Evolutionary conservation across 2,797 vertebrate genomes (phyloP).

Genomic region (Darevskia nairensis): DNA sequence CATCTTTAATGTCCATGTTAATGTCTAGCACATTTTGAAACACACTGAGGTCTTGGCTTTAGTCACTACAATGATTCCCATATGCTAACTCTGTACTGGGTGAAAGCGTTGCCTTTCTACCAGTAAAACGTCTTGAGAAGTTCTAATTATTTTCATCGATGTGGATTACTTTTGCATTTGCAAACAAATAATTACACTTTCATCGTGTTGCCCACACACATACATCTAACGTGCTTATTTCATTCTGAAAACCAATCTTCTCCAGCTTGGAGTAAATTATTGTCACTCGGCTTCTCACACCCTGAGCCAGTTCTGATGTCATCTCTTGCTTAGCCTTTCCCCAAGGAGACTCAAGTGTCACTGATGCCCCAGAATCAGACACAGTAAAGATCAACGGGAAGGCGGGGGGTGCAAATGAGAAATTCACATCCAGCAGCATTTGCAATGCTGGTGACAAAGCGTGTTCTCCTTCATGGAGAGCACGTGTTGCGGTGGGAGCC

Average conservation of each 20-base stretch:
- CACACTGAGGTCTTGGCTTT: background rate
- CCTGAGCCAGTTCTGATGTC: slow-evolving; percentile 11
- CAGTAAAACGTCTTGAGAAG: background rate
- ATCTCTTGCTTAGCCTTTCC: slow-evolving; percentile 11
- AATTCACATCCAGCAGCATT: background rate
- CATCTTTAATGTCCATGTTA: background rate
- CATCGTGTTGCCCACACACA: background rate
- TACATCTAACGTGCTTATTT: background rate
- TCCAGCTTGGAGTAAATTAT: slow-evolving; percentile 4
- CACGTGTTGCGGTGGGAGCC: too few species aligned
- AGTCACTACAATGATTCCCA: background rate
- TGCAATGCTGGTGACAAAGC: background rate
- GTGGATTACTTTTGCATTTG: slow-evolving; percentile 14
- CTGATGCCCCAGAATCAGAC: background rate
- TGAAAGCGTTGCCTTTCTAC: background rate
- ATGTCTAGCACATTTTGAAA: background rate
- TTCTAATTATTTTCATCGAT: slow-evolving; percentile 10
- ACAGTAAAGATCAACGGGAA: background rate
- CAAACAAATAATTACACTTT: slow-evolving; percentile 14
- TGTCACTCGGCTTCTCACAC: slow-evolving; percentile 15
- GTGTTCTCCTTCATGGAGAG: too few species aligned
- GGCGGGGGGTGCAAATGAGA: background rate
- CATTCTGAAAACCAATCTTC: slow-evolving; percentile 14
- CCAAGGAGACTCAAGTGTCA: slow-evolving; percentile 2
- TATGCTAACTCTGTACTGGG: background rate